Percentiles rank a stretch among this genome's conserved stretches.
Evolutionary conservation across 2,113 vertebrate species (phyloP).

Genomic region (Typhlomys cinereus): DNA sequence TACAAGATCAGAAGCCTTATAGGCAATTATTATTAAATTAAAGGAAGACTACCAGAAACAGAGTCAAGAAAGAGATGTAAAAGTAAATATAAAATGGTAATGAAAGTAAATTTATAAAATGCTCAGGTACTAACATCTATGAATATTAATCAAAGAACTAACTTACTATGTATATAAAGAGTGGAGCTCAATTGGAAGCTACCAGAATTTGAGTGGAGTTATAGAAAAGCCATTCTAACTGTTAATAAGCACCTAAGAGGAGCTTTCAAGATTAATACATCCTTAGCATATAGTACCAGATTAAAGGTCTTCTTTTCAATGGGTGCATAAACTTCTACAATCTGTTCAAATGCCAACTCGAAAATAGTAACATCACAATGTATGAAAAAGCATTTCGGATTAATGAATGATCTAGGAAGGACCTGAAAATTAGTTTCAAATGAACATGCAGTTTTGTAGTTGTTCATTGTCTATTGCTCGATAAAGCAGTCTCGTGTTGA

Average conservation of each 20-base stretch:
- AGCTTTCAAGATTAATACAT: background rate
- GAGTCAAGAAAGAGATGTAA: background rate
- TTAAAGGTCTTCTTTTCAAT: background rate
- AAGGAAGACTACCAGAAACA: background rate
- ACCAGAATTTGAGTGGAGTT: background rate
- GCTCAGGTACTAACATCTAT: background rate
- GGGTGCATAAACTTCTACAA: background rate
- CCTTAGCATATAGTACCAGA: background rate
- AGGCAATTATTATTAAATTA: background rate
- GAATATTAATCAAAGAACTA: background rate
- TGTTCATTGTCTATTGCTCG: background rate
- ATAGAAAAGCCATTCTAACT: background rate
- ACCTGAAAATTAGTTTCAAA: conserved; percentile 28
- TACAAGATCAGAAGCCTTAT: background rate
- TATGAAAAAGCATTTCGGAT: background rate
- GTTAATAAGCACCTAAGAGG: background rate
- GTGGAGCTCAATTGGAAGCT: background rate
- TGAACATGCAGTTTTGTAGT: background rate
- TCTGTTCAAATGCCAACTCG: background rate
- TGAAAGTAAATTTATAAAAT: too few species aligned
- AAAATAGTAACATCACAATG: conserved; percentile 25
- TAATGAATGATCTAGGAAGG: background rate
- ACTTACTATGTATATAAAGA: conserved; percentile 23
- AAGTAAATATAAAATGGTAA: too few species aligned
- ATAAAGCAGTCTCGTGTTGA: fast-evolving